Evolutionary conservation across 2,888 invertebrate species (phyloP), one percentile per base, ranked within the genome.

Genomic region (Epsilonema sp.): DNA sequence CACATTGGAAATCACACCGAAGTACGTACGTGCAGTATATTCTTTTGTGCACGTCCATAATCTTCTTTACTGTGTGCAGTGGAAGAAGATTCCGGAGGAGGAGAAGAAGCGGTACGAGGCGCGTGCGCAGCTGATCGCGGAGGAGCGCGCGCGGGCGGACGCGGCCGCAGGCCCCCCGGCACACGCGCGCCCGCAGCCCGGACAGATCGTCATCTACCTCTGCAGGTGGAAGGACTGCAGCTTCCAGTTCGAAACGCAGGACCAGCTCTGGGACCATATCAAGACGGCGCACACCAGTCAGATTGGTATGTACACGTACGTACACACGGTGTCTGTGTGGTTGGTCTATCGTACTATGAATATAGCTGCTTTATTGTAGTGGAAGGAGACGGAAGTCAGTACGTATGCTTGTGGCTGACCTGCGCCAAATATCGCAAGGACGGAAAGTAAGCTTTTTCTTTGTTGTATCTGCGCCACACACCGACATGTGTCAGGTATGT

Each of bases 41-140:
- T n/a, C n/a, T n/a, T n/a, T n/a, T n/a, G n/a, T n/a, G n/a, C n/a
- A n/a, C n/a, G n/a, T n/a, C n/a, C n/a, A n/a, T n/a, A n/a, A n/a
- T n/a, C n/a, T n/a, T n/a, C n/a, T n/a, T n/a, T n/a, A n/a, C n/a
- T n/a, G n/a, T n/a, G n/a, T n/a, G n/a, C n/a, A 92, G 76, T 97
- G 97, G 97, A 79, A 90, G 55, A 83, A 83, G 51, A 73, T 94
- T 55, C 78, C 84, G 1, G 76, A 81, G 1, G 75, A 77, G 47
- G 83, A 86, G 54, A 90, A 92, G 66, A 83, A 85, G 67, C 76
- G 76, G 51, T 97, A 89, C 79, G 94, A 97, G 70, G 87, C 89
- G 65, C 76, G 80, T 46, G 94, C 97, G 0, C 76, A 77, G 26
- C 76, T 78, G 59, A 78, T 84, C 66, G 92, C 90, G 62, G 58